Evolutionary conservation across 2,797 vertebrate genomes (phyloP).

Genomic region (Botia almorhae): DNA sequence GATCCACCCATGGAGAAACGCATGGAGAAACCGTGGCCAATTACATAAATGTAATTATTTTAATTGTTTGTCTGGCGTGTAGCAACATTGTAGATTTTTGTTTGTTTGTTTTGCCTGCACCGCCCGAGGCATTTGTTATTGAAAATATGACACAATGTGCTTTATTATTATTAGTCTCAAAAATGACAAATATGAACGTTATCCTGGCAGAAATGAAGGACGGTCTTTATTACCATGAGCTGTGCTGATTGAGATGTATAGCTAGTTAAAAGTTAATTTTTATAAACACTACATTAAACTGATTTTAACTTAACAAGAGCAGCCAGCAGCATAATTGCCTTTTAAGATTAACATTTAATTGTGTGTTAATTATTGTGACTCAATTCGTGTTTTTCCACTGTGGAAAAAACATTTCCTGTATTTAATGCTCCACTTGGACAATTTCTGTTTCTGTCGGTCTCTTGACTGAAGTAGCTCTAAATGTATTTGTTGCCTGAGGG

Average conservation of each 20-base stretch:
- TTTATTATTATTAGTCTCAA: neutral
- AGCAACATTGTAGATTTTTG: neutral
- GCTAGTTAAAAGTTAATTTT: neutral
- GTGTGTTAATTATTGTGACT: constrained; percentile 18
- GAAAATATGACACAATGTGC: neutral
- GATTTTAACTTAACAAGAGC: neutral
- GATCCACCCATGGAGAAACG: constrained; percentile 13
- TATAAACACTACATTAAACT: constrained; percentile 7
- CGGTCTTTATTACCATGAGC: neutral
- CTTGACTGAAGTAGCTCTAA: constrained; percentile 71
- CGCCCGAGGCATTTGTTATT: constrained; percentile 29
- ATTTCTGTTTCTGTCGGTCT: constrained; percentile 66
- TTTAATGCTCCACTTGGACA: constrained; percentile 36
- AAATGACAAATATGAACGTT: neutral
- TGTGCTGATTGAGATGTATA: neutral
- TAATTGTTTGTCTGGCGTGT: constrained; percentile 2
- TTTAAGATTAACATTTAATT: constrained; percentile 30
- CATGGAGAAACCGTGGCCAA: neutral
- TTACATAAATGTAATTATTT: constrained; percentile 37
- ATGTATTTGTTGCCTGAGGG: constrained; percentile 67
- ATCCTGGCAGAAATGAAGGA: neutral
- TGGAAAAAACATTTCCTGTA: neutral
- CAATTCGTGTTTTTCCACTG: neutral
- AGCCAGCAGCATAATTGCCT: constrained; percentile 22
- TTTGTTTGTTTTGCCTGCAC: constrained; percentile 8